phyloP scores from a whole-genome alignment of 2,888 invertebrate genomes.

The Tetragonisca angustula region DNA sequence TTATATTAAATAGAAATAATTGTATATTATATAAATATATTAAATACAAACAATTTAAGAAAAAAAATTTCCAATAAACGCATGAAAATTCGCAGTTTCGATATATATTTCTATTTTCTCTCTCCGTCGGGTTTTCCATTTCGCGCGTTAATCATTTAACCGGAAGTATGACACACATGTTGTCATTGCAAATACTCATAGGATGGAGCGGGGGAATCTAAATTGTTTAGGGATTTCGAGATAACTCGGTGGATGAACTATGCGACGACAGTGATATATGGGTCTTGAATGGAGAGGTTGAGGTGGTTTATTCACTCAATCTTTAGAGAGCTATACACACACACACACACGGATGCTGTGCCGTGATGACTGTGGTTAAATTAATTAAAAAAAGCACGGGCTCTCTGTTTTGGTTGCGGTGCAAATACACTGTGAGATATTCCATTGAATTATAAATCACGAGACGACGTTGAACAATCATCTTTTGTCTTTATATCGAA shows the following conservation, averaged over 20 bases:
- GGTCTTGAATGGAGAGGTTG: constrained; percentile 14
- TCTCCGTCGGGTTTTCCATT: not conserved
- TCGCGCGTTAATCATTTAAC: not conserved
- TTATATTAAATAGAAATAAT: no score
- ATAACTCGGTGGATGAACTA: constrained; percentile 37
- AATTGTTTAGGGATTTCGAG: constrained; percentile 56
- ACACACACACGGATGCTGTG: not conserved
- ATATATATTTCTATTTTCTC: no score
- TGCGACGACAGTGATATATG: constrained; percentile 41
- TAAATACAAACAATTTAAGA: no score
- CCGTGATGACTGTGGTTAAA: not conserved
- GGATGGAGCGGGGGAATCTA: constrained; percentile 15
- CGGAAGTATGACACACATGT: not conserved
- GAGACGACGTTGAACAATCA: not conserved
- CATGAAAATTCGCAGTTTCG: no score
- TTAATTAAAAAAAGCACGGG: not conserved
- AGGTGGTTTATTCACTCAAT: constrained; percentile 8
- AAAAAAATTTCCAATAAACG: no score
- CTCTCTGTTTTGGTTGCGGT: not conserved
- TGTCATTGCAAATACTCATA: constrained; percentile 18
- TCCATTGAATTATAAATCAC: not conserved
- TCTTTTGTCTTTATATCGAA: not conserved
- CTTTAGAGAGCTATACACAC: not conserved
- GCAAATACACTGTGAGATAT: not conserved
- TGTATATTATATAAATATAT: no score